Evolutionary conservation across 2,888 invertebrate species (phyloP).

Genomic region (Boloria euphrosyne): DNA sequence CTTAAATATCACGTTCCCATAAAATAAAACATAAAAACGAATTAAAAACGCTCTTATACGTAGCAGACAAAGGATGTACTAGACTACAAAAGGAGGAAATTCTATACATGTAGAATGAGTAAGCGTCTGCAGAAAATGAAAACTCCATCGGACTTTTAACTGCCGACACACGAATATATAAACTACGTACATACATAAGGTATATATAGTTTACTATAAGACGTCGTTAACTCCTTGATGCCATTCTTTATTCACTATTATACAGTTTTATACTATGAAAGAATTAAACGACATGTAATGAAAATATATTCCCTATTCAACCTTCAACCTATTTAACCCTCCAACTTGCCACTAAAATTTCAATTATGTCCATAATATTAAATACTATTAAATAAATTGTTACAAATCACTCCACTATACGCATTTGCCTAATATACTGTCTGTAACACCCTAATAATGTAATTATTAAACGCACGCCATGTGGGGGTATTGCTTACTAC

Average conservation of each 20-base stretch:
- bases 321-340: no score
- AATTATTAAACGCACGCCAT: no score
- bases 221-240: slow-evolving; percentile 3
- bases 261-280: neutral
- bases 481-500: no score
- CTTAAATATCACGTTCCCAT: slow-evolving; percentile 4
- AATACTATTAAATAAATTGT: no score
- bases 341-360: no score
- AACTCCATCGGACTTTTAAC: slow-evolving; percentile 12
- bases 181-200: slow-evolving; percentile 2
- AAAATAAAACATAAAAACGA: slow-evolving; percentile 9
- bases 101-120: slow-evolving; percentile 3
- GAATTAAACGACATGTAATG: neutral
- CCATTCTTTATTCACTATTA: slow-evolving; percentile 5
- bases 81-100: slow-evolving; percentile 25
- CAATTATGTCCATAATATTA: no score
- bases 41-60: slow-evolving; percentile 17
- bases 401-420: no score
- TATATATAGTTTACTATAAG: neutral
- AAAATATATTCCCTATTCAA: neutral
- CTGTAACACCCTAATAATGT: no score
- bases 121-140: slow-evolving; percentile 11
- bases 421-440: no score
- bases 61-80: slow-evolving; percentile 28
- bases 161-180: slow-evolving; percentile 7